These are phyloP conservation scores for Odobenus rosmarus DNA, from an alignment of 2,113 vertebrate species.

Conservation along the genomic window DNA sequence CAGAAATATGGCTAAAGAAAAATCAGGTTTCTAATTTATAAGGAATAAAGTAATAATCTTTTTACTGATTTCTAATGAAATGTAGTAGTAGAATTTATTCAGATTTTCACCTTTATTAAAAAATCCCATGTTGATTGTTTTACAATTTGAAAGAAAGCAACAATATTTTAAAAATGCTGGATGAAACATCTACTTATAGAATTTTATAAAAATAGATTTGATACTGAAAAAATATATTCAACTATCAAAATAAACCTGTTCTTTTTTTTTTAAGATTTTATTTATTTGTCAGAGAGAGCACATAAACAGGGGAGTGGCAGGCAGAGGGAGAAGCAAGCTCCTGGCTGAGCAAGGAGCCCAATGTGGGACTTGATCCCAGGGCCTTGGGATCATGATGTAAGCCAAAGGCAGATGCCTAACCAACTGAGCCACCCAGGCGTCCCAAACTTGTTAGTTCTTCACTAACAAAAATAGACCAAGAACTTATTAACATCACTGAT, in stretches of 20 bases:
- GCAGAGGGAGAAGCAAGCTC: too few relatives aligned
- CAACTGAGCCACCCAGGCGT: too few relatives aligned
- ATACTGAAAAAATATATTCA: neutral
- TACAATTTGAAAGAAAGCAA: neutral
- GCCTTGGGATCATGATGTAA: too few relatives aligned
- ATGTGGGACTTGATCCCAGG: too few relatives aligned
- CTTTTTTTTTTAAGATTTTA: too few relatives aligned
- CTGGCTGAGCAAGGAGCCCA: too few relatives aligned
- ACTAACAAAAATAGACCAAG: neutral
- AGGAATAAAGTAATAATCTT: neutral
- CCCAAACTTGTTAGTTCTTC: neutral
- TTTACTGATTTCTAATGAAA: constrained; percentile 4
- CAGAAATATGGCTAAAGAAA: neutral
- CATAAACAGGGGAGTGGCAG: too few relatives aligned
- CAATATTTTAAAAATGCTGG: neutral
- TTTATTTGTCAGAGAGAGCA: too few relatives aligned
- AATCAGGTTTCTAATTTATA: neutral
- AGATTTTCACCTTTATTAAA: neutral
- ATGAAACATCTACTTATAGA: neutral
- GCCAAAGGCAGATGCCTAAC: too few relatives aligned
- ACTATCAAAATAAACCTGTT: neutral
- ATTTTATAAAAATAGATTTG: neutral
- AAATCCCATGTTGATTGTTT: neutral
- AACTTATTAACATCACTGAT: neutral
- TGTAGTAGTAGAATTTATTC: neutral